Evolutionary conservation across 2,888 invertebrate species (phyloP), one percentile per base, ranked within the genome.

Genomic region (Sclerodermus sp.): DNA sequence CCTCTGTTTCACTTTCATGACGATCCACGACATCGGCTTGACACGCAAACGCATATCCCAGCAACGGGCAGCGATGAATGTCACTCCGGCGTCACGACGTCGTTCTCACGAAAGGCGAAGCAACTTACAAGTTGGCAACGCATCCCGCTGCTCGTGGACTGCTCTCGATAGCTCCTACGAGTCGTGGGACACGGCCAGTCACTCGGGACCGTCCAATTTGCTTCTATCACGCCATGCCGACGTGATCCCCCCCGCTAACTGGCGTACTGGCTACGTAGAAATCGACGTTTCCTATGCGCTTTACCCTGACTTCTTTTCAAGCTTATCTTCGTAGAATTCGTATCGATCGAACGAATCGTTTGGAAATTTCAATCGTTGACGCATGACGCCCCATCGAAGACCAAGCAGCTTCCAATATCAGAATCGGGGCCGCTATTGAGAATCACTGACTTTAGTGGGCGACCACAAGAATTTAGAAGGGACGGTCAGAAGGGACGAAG

Each of bases 391-490:
- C 23, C 8, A 23, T 23, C 23, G 23, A 8, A 23, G 23, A 8
- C 23, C 4, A 23, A 23, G 23, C n/a, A n/a, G 23, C 23, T 23
- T 23, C 3, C 8, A 8, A 5, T 23, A 23, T 23, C 23, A 23
- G 23, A 34, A 34, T 4, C 38, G 12, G 12, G n/a, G 18, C 10
- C 3, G 45, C 44, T 32, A 57, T 51, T 59, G 63, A 64, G 61
- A 63, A 53, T 56, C 63, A 56, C 60, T 66, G 64, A 62, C 61
- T 67, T 61, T 56, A 60, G 69, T 61, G 73, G 70, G 52, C 61
- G 60, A 58, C 75, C 74, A 59, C 74, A 72, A 74, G 74, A 76
- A 75, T 74, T 72, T 67, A 59, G 57, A 23, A 23, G 23, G 23
- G 23, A 63, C 60, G 68, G 66, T 65, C 61, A 65, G 62, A 60